These are phyloP conservation scores for Momotus momota DNA, from an alignment of 2,797 vertebrate genomes.

Conservation along the genomic window DNA sequence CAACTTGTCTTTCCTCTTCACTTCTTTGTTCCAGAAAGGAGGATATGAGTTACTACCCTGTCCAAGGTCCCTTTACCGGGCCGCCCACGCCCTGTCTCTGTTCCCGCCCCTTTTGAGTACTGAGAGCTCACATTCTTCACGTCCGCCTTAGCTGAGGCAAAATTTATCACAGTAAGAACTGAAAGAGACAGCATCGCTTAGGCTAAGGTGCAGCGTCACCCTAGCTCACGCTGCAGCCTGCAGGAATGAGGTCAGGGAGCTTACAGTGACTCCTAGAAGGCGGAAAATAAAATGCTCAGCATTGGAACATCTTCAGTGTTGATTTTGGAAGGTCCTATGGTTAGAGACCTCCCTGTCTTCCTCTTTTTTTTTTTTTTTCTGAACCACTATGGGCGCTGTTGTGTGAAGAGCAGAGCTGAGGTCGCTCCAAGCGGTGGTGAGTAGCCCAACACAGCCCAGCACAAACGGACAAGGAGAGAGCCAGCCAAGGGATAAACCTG, in stretches of 20 bases:
- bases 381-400: neutral
- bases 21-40: too few relatives aligned
- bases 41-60: too few relatives aligned
- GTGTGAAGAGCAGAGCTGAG: neutral
- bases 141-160: too few relatives aligned
- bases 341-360: neutral
- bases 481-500: neutral
- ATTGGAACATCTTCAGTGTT: neutral
- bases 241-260: neutral
- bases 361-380: neutral
- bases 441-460: accelerated
- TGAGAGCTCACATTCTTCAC: too few relatives aligned
- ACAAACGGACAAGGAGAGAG: neutral
- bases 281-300: neutral
- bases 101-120: too few relatives aligned
- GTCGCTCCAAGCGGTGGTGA: neutral
- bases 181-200: neutral
- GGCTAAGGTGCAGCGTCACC: neutral
- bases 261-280: neutral
- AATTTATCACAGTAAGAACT: neutral
- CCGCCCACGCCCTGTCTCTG: too few relatives aligned
- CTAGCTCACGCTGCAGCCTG: neutral
- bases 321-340: neutral
- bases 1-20: too few relatives aligned
- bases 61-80: too few relatives aligned